Percentiles rank a stretch among this genome's conserved stretches.
Evolutionary conservation across 2,888 invertebrate species (phyloP).

Genomic region (Tanypteryx hageni): DNA sequence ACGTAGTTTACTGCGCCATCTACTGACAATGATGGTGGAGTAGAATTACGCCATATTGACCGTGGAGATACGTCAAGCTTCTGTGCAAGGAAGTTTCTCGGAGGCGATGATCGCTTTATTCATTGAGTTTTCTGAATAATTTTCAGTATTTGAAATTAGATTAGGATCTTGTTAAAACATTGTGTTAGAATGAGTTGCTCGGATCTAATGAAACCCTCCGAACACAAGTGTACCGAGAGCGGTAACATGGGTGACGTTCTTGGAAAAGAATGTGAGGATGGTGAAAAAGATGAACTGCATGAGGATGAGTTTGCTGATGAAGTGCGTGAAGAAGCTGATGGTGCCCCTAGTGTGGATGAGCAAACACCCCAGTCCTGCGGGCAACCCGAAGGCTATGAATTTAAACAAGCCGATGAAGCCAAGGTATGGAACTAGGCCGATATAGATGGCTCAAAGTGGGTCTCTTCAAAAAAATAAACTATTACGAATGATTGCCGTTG

Average conservation of each 20-base stretch:
- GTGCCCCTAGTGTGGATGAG: conserved; percentile 69
- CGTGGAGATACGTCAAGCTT: conserved; percentile 59
- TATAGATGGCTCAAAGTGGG: conserved; percentile 62
- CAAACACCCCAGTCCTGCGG: conserved; percentile 67
- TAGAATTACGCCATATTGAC: conserved; percentile 65
- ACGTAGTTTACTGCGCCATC: conserved; percentile 58
- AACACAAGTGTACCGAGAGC: conserved; percentile 70
- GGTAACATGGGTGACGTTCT: conserved; percentile 74
- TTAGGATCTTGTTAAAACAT: not conserved
- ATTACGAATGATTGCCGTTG: conserved; percentile 15
- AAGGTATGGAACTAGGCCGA: conserved; percentile 67
- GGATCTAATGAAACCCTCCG: conserved; percentile 69
- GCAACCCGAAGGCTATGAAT: conserved; percentile 66
- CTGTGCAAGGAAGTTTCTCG: conserved; percentile 16
- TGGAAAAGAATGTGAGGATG: conserved; percentile 71
- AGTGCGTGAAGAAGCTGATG: conserved; percentile 69
- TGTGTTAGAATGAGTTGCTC: conserved; percentile 69
- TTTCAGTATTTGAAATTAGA: conserved; percentile 45
- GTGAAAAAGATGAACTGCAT: conserved; percentile 68
- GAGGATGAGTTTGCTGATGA: conserved; percentile 68
- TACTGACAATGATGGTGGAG: conserved; percentile 33
- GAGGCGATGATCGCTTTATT: conserved; percentile 34
- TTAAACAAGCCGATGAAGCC: conserved; percentile 66
- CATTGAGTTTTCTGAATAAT: conserved; percentile 50
- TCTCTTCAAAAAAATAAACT: conserved; percentile 59